These are phyloP conservation scores for Acanthurus leucopareius DNA, from an alignment of 2,797 vertebrate species.

Conservation along the genomic window DNA sequence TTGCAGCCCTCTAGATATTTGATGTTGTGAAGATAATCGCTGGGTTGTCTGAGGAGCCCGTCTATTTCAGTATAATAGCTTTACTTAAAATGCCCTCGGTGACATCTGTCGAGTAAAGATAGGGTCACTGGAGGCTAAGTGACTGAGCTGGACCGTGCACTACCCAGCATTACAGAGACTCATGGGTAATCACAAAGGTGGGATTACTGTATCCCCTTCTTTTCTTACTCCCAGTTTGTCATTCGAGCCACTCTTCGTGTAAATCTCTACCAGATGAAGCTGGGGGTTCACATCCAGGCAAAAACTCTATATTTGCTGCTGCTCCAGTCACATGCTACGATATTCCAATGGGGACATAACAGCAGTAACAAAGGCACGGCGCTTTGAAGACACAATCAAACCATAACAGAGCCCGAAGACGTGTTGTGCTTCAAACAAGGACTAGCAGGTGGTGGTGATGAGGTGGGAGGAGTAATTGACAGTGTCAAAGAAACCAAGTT, in stretches of 20 bases:
- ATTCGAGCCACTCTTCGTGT: conserved; percentile 34
- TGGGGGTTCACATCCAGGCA: conserved; percentile 32
- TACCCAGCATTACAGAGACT: conserved; percentile 21
- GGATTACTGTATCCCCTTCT: conserved; percentile 41
- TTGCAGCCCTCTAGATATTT: conserved; percentile 38
- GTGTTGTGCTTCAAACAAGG: conserved; percentile 3
- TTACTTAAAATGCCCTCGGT: conserved; percentile 45
- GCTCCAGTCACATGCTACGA: conserved; percentile 6
- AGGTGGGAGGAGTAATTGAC: conserved; percentile 31
- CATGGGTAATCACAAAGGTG: conserved; percentile 46
- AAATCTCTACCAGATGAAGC: conserved; percentile 48
- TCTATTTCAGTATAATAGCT: conserved; percentile 43
- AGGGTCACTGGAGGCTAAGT: conserved; percentile 41
- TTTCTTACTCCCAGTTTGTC: conserved; percentile 34
- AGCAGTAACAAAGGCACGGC: conserved; percentile 4
- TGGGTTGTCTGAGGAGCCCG: conserved; percentile 5
- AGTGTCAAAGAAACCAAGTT: conserved; percentile 37
- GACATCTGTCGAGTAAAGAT: conserved; percentile 53
- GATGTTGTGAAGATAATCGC: conserved; percentile 63
- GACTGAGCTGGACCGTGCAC: conserved; percentile 25
- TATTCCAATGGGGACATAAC: background rate
- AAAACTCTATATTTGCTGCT: conserved; percentile 30
- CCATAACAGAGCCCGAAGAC: conserved; percentile 17
- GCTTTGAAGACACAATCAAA: conserved; percentile 18
- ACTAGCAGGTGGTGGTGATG: conserved; percentile 12